Evolutionary conservation across 2,888 invertebrate species (phyloP).

Genomic region (Heliothis peltigera): DNA sequence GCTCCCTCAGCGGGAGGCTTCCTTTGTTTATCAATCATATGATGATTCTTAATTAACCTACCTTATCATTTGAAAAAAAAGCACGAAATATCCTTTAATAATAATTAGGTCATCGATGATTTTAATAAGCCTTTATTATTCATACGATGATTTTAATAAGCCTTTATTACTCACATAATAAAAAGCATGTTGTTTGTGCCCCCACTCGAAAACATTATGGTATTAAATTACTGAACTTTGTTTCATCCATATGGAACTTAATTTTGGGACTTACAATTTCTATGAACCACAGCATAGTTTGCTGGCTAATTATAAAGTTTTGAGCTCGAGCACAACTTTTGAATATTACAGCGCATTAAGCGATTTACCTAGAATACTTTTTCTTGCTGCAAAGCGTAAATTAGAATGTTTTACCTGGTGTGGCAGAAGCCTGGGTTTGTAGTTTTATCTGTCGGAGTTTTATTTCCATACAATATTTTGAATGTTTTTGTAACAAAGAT

Average conservation of each 20-base stretch:
- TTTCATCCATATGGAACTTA: conserved; percentile 13
- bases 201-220: neutral
- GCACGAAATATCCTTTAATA: too few relatives aligned
- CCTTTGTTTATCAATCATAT: too few relatives aligned
- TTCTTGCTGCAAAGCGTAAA: conserved; percentile 20
- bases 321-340: conserved; percentile 31
- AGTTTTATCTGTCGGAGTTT: conserved; percentile 6
- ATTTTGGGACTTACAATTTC: conserved; percentile 30
- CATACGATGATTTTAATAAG: too few relatives aligned
- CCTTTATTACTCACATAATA: neutral
- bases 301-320: conserved; percentile 46
- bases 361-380: conserved; percentile 29
- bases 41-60: too few relatives aligned
- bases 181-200: neutral
- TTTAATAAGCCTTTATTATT: too few relatives aligned
- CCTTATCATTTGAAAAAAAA: too few relatives aligned
- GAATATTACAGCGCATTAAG: conserved; percentile 30
- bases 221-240: neutral
- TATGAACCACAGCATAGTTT: conserved; percentile 33
- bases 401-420: conserved; percentile 6
- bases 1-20: too few relatives aligned
- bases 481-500: too few relatives aligned
- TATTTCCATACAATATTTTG: neutral
- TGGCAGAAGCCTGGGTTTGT: conserved; percentile 14
- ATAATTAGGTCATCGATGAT: too few relatives aligned